Evolutionary conservation across 92 coral and sea anemone species (phyloP).

Genomic region (Phymanthus crucifer): DNA sequence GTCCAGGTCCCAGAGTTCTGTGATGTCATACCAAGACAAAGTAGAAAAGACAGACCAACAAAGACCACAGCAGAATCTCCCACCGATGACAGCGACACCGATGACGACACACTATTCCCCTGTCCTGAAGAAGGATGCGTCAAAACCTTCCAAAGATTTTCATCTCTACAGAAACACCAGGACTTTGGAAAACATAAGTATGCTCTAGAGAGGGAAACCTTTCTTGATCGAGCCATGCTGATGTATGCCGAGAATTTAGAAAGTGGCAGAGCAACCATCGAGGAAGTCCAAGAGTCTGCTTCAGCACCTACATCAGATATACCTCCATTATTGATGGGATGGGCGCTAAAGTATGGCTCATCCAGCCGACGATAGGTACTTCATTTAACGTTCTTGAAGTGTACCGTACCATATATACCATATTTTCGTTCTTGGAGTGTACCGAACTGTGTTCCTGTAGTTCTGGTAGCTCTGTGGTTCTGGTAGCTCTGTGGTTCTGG

Average conservation of each 20-base stretch:
- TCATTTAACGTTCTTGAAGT: too few species aligned
- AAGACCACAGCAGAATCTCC: background rate
- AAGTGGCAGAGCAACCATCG: background rate
- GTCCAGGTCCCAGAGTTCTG: background rate
- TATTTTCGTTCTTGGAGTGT: too few species aligned
- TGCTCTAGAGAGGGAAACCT: background rate
- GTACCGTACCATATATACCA: too few species aligned
- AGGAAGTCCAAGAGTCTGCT: background rate
- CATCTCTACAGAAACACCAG: constrained; percentile 20
- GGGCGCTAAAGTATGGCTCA: constrained; percentile 49
- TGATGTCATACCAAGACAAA: background rate
- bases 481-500: too few species aligned
- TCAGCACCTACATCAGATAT: background rate
- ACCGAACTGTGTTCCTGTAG: too few species aligned
- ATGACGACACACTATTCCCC: constrained; percentile 41
- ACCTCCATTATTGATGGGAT: constrained; percentile 29
- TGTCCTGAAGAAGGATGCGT: constrained; percentile 33
- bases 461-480: too few species aligned
- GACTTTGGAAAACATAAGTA: background rate
- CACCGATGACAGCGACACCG: constrained; percentile 21
- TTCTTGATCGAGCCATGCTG: background rate
- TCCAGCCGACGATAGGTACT: too few species aligned
- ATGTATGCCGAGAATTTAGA: background rate
- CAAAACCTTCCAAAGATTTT: constrained; percentile 33
- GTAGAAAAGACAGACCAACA: background rate